These are phyloP conservation scores for Tragopan temminckii DNA, from an alignment of 2,797 vertebrate genomes.

Conservation along the genomic window DNA sequence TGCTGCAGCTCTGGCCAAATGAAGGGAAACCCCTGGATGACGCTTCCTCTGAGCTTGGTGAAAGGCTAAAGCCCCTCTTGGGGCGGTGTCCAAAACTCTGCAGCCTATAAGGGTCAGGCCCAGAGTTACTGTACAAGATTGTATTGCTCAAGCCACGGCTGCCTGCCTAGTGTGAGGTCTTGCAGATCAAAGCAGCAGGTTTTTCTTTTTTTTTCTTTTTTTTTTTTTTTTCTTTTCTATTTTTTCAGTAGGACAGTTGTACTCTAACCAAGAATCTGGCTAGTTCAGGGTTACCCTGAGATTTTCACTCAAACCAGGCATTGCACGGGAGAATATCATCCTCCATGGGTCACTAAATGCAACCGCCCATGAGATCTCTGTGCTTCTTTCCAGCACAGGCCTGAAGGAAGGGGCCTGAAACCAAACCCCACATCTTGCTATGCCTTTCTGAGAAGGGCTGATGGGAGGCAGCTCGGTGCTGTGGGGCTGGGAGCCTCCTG, in stretches of 20 bases:
- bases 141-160: rapidly evolving
- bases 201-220: no score
- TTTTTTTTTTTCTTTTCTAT: no score
- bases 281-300: background rate
- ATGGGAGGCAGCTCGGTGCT: constrained; percentile 58
- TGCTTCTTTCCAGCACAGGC: constrained; percentile 43
- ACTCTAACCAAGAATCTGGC: background rate
- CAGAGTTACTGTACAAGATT: rapidly evolving
- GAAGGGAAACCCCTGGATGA: background rate
- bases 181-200: background rate
- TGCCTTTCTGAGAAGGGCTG: constrained; percentile 37
- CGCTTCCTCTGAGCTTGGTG: background rate
- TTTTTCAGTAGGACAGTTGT: background rate
- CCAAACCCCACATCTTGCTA: constrained; percentile 33
- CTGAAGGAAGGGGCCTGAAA: constrained; percentile 43
- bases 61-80: background rate
- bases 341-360: background rate
- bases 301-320: background rate
- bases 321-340: background rate
- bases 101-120: background rate
- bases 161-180: rapidly evolving
- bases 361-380: background rate
- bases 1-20: background rate
- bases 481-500: constrained; percentile 72
- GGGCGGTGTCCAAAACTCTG: background rate